Evolutionary conservation across 1,140 invertebrate species (phyloP), one percentile per base, ranked within the genome.

Genomic region (Dolichoris vasculosae): DNA sequence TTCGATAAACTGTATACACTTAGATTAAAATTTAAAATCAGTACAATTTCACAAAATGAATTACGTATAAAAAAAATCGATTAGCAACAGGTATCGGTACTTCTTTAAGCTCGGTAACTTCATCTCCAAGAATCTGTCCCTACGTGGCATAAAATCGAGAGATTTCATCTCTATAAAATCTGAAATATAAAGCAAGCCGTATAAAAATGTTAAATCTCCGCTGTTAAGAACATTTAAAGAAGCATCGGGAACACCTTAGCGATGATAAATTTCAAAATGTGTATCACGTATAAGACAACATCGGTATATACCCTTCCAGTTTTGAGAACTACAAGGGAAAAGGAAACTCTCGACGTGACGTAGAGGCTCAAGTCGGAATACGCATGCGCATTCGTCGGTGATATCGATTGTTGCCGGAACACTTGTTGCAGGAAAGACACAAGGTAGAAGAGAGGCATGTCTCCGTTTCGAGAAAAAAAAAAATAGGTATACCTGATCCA

Each of bases 371-470:
- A 77, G 26, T 30, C 4, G 0, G 30, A n/a, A 30, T 43, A 30
- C 32, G 76, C 51, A 35, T 35, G 51, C 76, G 51, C 76, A 26
- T 48, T 48, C 17, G 9, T 7, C 26, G 35, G 20, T 59, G 46
- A 78, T 78, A 78, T 78, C 76, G 76, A 78, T 78, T 78, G 32
- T 8, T 26, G 23, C 17, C 23, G 6, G 51, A 78, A 78, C 76
- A 78, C 76, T 78, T 78, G 76, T 78, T 78, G 76, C 76, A 40
- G 51, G 51, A 26, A 40, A 20, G 46, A 51, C 13, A 30, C 2
- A 30, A 43, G 75, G n/a, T 32, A 48, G 7, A 30, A 30, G 43
- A 26, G 48, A 76, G 40, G 51, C 38, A 51, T 11, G 55, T n/a
- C 15, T 11, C 7, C 7, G 23, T 63, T 63, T 63, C 3, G 8